These are phyloP conservation scores for Dolichomitus sp. DNA, from an alignment of 2,888 invertebrate genomes.

Conservation along the genomic window DNA sequence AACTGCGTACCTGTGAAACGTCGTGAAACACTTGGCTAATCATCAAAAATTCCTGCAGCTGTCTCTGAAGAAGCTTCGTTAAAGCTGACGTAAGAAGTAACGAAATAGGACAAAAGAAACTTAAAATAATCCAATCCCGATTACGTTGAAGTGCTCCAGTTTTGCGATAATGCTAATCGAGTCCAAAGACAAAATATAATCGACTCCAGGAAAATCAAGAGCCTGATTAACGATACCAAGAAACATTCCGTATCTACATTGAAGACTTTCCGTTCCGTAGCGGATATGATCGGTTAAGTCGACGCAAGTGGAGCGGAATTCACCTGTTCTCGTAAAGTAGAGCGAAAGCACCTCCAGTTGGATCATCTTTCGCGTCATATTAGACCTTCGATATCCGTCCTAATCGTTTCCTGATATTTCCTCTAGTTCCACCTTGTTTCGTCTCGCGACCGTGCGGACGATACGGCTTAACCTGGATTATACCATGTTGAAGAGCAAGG, in stretches of 20 bases:
- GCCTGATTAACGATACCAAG: background rate
- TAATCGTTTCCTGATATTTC: constrained; percentile 59
- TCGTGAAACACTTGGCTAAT: background rate
- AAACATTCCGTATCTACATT: background rate
- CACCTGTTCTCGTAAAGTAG: constrained; percentile 50
- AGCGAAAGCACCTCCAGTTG: constrained; percentile 1
- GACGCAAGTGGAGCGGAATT: constrained; percentile 41
- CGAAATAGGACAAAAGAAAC: background rate
- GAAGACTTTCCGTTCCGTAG: background rate
- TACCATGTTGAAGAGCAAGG: constrained; percentile 49
- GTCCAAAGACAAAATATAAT: constrained; percentile 3
- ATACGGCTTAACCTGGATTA: constrained; percentile 70
- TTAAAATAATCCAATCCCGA: constrained; percentile 4
- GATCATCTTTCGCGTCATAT: constrained; percentile 52
- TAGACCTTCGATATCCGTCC: constrained; percentile 50
- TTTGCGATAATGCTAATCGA: constrained; percentile 23
- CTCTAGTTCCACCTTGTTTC: constrained; percentile 26
- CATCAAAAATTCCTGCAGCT: constrained; percentile 14
- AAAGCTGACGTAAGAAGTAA: constrained; percentile 20
- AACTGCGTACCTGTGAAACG: background rate
- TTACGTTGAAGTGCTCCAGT: background rate
- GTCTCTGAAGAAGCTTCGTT: background rate
- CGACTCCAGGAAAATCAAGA: background rate
- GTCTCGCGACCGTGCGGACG: constrained; percentile 41
- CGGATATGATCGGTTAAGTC: background rate